These are phyloP conservation scores for Centropus unirufus DNA, from an alignment of 2,113 vertebrate genomes.

Conservation along the genomic window DNA sequence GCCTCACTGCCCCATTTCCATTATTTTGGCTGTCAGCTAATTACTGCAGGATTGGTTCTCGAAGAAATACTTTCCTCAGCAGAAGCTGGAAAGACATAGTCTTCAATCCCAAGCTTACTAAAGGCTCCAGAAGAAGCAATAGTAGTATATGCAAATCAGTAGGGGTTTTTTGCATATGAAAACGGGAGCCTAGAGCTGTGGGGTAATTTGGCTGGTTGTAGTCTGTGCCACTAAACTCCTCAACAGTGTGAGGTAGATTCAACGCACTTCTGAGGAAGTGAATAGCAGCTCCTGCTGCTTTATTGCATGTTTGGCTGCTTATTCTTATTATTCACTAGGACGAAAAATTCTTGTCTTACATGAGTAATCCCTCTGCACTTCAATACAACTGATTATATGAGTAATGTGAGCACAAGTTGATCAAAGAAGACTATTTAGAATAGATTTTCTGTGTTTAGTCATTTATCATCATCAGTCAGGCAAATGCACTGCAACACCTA, in stretches of 20 bases:
- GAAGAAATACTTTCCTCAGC: slow-evolving; percentile 2
- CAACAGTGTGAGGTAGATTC: background rate
- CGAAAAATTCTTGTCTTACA: background rate
- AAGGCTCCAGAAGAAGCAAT: background rate
- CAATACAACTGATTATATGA: slow-evolving; percentile 10
- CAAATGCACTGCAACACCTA: background rate
- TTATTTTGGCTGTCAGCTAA: slow-evolving; percentile 40
- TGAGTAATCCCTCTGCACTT: slow-evolving; percentile 37
- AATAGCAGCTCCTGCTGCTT: slow-evolving; percentile 29
- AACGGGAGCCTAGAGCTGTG: background rate
- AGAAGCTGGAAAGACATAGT: background rate
- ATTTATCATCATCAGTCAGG: slow-evolving; percentile 14
- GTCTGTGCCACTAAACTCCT: background rate
- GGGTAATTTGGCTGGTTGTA: background rate
- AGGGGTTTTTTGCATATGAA: background rate
- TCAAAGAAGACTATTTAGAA: slow-evolving; percentile 35
- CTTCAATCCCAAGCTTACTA: background rate
- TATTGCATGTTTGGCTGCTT: background rate
- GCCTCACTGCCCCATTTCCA: background rate
- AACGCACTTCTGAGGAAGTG: background rate
- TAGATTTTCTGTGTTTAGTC: slow-evolving; percentile 24
- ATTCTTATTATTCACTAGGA: background rate
- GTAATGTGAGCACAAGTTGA: slow-evolving; percentile 36
- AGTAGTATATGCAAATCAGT: background rate
- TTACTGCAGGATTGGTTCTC: slow-evolving; percentile 7